Evolutionary conservation across 2,888 invertebrate species (phyloP).

Genomic region (Drosophila melanocephala): DNA sequence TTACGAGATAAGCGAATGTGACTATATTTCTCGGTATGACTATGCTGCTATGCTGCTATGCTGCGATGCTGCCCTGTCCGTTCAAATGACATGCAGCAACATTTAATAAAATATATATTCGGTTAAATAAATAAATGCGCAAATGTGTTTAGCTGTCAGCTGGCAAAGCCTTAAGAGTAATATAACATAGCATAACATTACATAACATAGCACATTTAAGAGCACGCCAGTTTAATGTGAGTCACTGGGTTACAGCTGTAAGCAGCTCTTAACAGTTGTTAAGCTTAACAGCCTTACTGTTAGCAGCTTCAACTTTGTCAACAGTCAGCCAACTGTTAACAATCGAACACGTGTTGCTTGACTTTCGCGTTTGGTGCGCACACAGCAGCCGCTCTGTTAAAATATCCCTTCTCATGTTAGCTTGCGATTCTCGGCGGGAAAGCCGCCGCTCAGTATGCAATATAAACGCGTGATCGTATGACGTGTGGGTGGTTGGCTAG

Average conservation of each 20-base stretch:
- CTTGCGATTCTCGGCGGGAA: constrained; percentile 8
- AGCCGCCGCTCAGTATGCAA: constrained; percentile 33
- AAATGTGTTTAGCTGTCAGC: constrained; percentile 36
- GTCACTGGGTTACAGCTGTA: constrained; percentile 50
- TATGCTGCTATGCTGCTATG: not conserved
- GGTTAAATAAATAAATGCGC: constrained; percentile 58
- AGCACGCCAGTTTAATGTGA: constrained; percentile 33
- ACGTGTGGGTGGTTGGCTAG: constrained; percentile 29
- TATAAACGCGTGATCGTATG: constrained; percentile 41
- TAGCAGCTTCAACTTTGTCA: not conserved
- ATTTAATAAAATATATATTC: constrained; percentile 68
- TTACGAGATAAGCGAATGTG: constrained; percentile 52
- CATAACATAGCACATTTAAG: constrained; percentile 37
- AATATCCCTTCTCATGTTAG: constrained; percentile 50
- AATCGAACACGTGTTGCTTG: constrained; percentile 62
- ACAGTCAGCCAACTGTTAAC: constrained; percentile 7
- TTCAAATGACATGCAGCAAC: constrained; percentile 44
- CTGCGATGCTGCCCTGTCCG: constrained; percentile 9
- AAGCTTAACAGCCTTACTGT: not conserved
- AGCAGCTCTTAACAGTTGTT: constrained; percentile 15
- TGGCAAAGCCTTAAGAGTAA: constrained; percentile 12
- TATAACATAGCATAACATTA: not conserved
- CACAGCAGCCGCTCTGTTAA: constrained; percentile 59
- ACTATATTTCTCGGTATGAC: not conserved
- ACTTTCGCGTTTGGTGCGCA: constrained; percentile 36